Evolutionary conservation across 2,888 invertebrate genomes (phyloP).

Genomic region (Acrobasis consociella): DNA sequence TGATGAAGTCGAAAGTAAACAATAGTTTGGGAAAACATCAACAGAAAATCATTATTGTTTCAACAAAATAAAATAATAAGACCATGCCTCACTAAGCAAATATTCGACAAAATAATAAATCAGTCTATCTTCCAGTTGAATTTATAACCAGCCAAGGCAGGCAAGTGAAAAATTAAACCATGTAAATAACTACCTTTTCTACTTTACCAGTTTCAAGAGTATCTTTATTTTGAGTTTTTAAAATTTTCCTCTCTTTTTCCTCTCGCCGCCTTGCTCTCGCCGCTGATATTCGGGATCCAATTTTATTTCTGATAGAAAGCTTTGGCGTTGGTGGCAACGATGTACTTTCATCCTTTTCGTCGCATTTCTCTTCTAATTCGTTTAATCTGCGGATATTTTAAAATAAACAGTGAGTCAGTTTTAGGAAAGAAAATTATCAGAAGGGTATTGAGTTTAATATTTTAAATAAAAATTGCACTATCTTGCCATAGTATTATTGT

Average conservation of each 20-base stretch:
- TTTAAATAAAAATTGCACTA: not conserved
- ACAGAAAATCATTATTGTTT: too few species aligned
- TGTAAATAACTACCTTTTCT: constrained; percentile 51
- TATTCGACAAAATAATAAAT: too few species aligned
- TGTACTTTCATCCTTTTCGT: constrained; percentile 53
- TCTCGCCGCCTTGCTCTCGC: constrained; percentile 51
- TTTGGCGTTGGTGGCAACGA: constrained; percentile 43
- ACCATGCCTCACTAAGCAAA: too few species aligned
- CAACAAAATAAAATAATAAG: too few species aligned
- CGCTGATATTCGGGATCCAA: constrained; percentile 56
- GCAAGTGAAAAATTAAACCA: too few species aligned
- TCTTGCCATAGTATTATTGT: too few species aligned
- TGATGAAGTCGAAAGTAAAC: too few species aligned
- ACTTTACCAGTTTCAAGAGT: constrained; percentile 45
- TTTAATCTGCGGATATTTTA: constrained; percentile 50
- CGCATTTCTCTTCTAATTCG: constrained; percentile 52
- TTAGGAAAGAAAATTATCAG: too few species aligned
- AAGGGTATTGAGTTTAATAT: not conserved
- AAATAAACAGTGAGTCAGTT: too few species aligned
- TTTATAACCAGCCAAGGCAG: too few species aligned
- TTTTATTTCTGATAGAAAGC: constrained; percentile 60
- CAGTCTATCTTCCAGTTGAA: too few species aligned
- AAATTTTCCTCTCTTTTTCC: constrained; percentile 45
- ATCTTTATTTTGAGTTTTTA: constrained; percentile 52
- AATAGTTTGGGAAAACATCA: too few species aligned